phyloP scores from a whole-genome alignment of 2,888 invertebrate species.

The Acheta domesticus region DNA sequence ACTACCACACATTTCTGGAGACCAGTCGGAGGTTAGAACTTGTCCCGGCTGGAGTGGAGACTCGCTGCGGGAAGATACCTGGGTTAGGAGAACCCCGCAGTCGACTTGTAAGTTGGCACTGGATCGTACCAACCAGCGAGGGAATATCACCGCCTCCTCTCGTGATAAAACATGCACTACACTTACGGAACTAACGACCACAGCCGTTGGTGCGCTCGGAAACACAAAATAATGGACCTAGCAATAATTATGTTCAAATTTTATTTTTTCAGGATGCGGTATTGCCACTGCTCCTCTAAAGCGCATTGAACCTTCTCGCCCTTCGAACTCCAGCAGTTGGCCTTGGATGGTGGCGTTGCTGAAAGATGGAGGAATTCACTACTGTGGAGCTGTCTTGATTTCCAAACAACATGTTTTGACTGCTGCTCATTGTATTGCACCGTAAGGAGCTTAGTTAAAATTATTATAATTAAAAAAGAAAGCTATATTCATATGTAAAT shows the following conservation, averaged over 20 bases:
- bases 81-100: too few species aligned
- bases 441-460: conserved; percentile 47
- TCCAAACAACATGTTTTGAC: conserved; percentile 75
- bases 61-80: too few species aligned
- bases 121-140: too few species aligned
- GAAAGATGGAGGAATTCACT: conserved; percentile 57
- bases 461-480: not conserved
- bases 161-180: too few species aligned
- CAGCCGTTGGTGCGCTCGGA: too few species aligned
- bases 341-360: conserved; percentile 82
- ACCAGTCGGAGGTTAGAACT: too few species aligned
- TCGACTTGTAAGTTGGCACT: too few species aligned
- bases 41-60: too few species aligned
- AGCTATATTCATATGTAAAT: not conserved
- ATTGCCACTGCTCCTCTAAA: conserved; percentile 52
- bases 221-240: too few species aligned
- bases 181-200: too few species aligned
- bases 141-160: too few species aligned
- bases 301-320: conserved; percentile 60
- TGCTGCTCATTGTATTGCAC: conserved; percentile 68
- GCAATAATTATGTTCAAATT: not conserved
- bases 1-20: too few species aligned
- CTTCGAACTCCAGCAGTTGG: conserved; percentile 66
- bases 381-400: conserved; percentile 78
- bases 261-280: conserved; percentile 53